Evolutionary conservation across 2,113 vertebrate genomes (phyloP).

Genomic region (Pionites leucogaster): DNA sequence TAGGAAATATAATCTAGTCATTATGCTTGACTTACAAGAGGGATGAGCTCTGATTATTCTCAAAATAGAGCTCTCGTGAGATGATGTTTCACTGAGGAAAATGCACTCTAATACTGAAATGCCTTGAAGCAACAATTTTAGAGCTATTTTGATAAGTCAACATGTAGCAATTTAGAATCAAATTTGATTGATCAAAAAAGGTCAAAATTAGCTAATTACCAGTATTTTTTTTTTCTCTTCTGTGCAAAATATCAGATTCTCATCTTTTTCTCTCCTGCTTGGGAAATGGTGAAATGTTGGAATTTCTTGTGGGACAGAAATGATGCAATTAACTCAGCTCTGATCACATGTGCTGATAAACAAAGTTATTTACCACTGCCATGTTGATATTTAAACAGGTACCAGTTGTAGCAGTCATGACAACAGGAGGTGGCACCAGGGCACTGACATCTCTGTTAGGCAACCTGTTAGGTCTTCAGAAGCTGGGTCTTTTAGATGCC

Average conservation of each 20-base stretch:
- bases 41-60: background rate
- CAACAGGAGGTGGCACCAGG: constrained; percentile 83
- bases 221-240: background rate
- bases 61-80: background rate
- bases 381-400: constrained; percentile 70
- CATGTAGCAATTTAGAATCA: background rate
- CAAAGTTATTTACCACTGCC: background rate
- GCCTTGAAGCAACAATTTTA: background rate
- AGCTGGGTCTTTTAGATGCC: constrained; percentile 80
- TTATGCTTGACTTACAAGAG: background rate
- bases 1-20: background rate
- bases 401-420: constrained; percentile 82
- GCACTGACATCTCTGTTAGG: constrained; percentile 83
- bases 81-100: background rate
- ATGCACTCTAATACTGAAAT: background rate
- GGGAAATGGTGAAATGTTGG: background rate
- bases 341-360: background rate
- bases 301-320: background rate
- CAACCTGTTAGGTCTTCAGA: constrained; percentile 80
- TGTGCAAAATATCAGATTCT: background rate
- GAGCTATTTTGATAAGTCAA: background rate
- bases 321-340: background rate
- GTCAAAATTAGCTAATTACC: background rate
- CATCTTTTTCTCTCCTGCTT: background rate
- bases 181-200: background rate